phyloP scores from a whole-genome alignment of 2,888 invertebrate species.

The Scaptomyza tumidula region DNA sequence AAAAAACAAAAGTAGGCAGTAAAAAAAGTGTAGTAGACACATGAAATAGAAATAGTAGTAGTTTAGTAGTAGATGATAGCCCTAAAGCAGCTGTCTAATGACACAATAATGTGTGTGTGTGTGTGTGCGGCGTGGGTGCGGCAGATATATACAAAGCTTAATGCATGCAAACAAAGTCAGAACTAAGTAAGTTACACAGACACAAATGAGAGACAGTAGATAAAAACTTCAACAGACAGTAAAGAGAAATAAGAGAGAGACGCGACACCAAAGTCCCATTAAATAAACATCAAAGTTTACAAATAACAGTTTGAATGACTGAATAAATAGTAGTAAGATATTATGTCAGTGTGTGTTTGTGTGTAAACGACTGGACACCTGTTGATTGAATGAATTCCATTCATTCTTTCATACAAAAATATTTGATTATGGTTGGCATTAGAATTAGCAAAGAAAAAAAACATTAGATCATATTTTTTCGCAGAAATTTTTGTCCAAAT shows the following conservation, averaged over 20 bases:
- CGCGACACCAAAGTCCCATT: slow-evolving; percentile 8
- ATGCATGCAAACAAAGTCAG: slow-evolving; percentile 39
- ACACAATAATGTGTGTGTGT: slow-evolving; percentile 58
- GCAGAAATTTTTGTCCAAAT: slow-evolving; percentile 11
- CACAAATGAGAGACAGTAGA: neutral
- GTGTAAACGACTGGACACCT: slow-evolving; percentile 4
- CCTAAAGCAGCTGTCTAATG: slow-evolving; percentile 65
- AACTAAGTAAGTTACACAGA: slow-evolving; percentile 25
- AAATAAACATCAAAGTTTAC: slow-evolving; percentile 8
- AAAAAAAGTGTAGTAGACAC: slow-evolving; percentile 58
- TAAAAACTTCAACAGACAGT: neutral
- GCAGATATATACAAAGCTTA: slow-evolving; percentile 29
- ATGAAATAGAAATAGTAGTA: slow-evolving; percentile 34
- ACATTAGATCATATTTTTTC: slow-evolving; percentile 23
- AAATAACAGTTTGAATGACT: slow-evolving; percentile 11
- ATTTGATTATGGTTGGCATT: neutral
- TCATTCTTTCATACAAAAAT: neutral
- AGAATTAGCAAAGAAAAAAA: neutral
- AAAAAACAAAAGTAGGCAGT: slow-evolving; percentile 41
- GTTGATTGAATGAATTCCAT: slow-evolving; percentile 17
- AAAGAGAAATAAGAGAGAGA: neutral
- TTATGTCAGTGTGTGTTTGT: neutral
- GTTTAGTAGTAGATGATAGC: slow-evolving; percentile 45
- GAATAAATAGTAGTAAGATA: slow-evolving; percentile 4
- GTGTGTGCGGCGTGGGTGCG: slow-evolving; percentile 27